Base-by-base conservation (phyloP, 2,113 vertebrate genomes). In the Brachyistius frenatus region DNA sequence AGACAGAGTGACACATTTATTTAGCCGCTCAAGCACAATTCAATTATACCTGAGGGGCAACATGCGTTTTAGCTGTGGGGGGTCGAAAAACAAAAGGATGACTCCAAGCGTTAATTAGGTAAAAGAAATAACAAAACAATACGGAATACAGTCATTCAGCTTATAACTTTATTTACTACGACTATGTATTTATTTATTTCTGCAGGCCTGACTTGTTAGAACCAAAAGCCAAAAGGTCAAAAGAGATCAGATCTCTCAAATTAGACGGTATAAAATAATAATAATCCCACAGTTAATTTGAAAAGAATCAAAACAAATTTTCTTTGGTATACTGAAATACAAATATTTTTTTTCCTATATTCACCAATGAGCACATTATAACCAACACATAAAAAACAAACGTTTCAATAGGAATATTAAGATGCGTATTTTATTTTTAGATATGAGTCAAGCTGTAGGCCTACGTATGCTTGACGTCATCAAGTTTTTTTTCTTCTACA, bases 361-460 rank as follows among this genome's bases (percentile, higher is more conserved):
- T 23, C 7, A 66, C 35, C 49, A 3, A 6, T 71, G 33, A 13
- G 35, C 11, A 32, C 9, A 23, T 39, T 50, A 23, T 23, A 23
- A 23, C 23, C 23, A 23, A 23, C 23, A 23, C 23, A 23, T 23
- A 23, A 23, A 23, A 23, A 23, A 23, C 23, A 23, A 23, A 30
- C 2, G 11, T 76, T 33, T 52, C 13, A 53, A 3, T 32, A 30
- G 58, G 58, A 50, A 61, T 50, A 71, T 68, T 66, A 52, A 44
- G 46, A 2, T 39, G 33, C 23, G 5, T 33, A 2, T 36, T 54
- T 66, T 74, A 53, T 74, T 66, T 64, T 33, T 66, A 79, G 83
- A 89, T 84, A 55, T 88, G 91, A 90, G 76, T 92, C 87, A 92
- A 80, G 67, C 72, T 72, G 31, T 65, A 60, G 73, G 67, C 74